phyloP scores from a whole-genome alignment of 1,140 invertebrate species.

The Drosophila burlai region DNA sequence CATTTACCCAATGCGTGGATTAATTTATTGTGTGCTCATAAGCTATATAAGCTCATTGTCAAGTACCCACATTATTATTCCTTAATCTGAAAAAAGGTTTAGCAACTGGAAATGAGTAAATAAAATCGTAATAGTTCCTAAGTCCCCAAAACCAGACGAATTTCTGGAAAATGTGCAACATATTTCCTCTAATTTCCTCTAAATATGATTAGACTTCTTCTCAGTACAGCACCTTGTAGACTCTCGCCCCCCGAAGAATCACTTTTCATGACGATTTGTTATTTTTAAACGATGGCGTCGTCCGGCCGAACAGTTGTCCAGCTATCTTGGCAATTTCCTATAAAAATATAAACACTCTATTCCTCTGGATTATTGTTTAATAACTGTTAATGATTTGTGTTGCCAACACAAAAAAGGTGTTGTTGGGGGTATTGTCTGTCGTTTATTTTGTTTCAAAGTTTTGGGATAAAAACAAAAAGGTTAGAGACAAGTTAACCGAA shows the following conservation, averaged over 20 bases:
- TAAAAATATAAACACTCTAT: constrained; percentile 46
- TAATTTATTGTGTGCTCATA: background rate
- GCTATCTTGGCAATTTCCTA: constrained; percentile 52
- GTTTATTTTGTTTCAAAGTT: constrained; percentile 27
- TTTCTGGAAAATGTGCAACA: background rate
- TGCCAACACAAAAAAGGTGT: constrained; percentile 20
- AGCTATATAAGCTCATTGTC: background rate
- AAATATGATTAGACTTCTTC: background rate
- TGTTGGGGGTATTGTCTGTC: constrained; percentile 25
- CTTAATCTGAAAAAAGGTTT: background rate
- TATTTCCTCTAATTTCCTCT: background rate
- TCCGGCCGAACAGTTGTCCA: constrained; percentile 23
- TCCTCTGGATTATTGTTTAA: constrained; percentile 67
- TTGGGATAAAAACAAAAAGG: constrained; percentile 13
- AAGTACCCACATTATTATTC: background rate
- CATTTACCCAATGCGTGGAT: constrained; percentile 1
- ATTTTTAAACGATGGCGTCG: constrained; percentile 74
- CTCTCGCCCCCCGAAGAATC: constrained; percentile 6
- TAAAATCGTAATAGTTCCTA: background rate
- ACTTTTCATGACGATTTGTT: constrained; percentile 36
- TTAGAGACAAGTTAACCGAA: constrained; percentile 16
- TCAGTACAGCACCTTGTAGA: constrained; percentile 10
- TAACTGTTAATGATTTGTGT: constrained; percentile 68
- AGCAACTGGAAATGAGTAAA: background rate
- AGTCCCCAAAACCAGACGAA: background rate